Conservation (phyloP, 2,797 vertebrate genomes). For the Botia almorhae region DNA sequence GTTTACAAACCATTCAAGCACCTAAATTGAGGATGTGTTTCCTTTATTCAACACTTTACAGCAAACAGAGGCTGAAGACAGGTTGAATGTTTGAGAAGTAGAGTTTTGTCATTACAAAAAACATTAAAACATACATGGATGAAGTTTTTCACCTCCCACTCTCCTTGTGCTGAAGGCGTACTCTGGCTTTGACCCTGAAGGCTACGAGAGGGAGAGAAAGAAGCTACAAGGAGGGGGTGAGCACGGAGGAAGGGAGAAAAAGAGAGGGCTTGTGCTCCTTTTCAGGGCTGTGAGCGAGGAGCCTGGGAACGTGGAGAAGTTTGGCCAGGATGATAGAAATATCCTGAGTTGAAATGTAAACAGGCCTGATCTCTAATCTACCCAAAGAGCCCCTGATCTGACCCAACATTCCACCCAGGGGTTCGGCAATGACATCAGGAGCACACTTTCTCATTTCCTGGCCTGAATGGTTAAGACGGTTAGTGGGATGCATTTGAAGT, state of each 20-base stretch:
- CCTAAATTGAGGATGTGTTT: neutral
- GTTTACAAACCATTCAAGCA: neutral
- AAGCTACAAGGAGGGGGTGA: conserved; percentile 45
- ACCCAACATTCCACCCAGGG: conserved; percentile 70
- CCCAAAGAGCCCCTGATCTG: conserved; percentile 64
- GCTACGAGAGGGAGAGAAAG: conserved; percentile 17
- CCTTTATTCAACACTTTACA: neutral
- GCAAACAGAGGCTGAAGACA: neutral
- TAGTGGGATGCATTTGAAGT: conserved; percentile 68
- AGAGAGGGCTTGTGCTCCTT: conserved; percentile 77
- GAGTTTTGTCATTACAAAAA: neutral
- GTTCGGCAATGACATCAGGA: conserved; percentile 76
- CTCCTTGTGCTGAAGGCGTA: conserved; percentile 59
- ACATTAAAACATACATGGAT: neutral
- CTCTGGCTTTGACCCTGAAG: conserved; percentile 70
- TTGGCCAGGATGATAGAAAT: conserved; percentile 80
- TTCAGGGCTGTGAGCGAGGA: conserved; percentile 74
- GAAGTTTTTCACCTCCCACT: conserved; percentile 38
- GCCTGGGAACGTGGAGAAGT: conserved; percentile 81
- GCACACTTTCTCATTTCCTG: conserved; percentile 77
- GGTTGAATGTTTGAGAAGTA: neutral
- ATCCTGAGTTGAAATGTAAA: conserved; percentile 86
- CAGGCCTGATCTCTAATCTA: conserved; percentile 83
- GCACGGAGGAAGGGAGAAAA: conserved; percentile 60
- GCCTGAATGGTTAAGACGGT: conserved; percentile 62